Evolutionary conservation across 2,797 vertebrate genomes (phyloP).

Genomic region (Zenarchopterus dispar): DNA sequence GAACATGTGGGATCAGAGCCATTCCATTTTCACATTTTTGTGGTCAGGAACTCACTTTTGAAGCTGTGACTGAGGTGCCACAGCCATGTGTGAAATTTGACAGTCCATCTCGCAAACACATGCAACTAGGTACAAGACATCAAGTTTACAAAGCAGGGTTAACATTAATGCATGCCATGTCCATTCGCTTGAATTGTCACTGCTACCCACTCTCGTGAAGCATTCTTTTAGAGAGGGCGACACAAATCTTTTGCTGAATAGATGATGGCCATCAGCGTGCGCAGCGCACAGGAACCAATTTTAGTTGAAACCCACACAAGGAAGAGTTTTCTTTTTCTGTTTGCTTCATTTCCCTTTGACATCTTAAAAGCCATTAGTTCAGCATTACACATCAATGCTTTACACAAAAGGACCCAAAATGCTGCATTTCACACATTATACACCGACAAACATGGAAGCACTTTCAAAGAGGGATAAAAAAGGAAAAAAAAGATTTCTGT

Average conservation of each 20-base stretch:
- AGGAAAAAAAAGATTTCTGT: constrained; percentile 19
- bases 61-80: constrained; percentile 7
- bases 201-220: constrained; percentile 31
- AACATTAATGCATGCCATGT: constrained; percentile 51
- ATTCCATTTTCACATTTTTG: constrained; percentile 23
- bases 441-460: constrained; percentile 40
- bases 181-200: constrained; percentile 47
- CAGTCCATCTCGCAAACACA: constrained; percentile 5
- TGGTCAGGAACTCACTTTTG: constrained; percentile 4
- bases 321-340: constrained; percentile 51
- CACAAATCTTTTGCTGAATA: constrained; percentile 37
- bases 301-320: constrained; percentile 60
- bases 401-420: constrained; percentile 58
- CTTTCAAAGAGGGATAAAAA: constrained; percentile 39
- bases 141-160: constrained; percentile 16
- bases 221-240: constrained; percentile 25
- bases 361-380: constrained; percentile 79
- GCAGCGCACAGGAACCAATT: constrained; percentile 58
- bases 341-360: constrained; percentile 69
- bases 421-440: constrained; percentile 64
- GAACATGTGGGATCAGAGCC: constrained; percentile 33
- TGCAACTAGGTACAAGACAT: constrained; percentile 3
- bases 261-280: constrained; percentile 47
- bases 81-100: constrained; percentile 26
- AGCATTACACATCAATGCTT: constrained; percentile 70